A percentile compares a stretch with the other conserved stretches of the same genome.
These are phyloP conservation scores for Drosophila nebulosa DNA, from an alignment of 1,140 invertebrate species.

Conservation along the genomic window DNA sequence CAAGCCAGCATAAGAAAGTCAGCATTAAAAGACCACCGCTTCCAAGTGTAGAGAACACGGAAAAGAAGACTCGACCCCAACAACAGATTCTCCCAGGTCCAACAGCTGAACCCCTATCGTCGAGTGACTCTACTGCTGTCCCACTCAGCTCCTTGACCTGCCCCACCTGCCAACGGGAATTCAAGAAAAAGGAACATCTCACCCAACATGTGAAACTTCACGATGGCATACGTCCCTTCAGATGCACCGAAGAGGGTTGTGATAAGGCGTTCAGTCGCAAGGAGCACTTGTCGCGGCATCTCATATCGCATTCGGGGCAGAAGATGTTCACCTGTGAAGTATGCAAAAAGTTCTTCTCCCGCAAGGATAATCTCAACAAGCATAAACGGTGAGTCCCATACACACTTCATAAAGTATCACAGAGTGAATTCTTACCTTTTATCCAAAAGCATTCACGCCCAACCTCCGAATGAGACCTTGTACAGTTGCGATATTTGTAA, in stretches of 20 bases:
- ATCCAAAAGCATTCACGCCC: constrained; percentile 54
- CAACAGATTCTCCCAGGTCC: constrained; percentile 25
- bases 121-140: constrained; percentile 10
- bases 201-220: constrained; percentile 88
- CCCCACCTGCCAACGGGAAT: constrained; percentile 85
- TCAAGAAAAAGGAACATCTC: constrained; percentile 88
- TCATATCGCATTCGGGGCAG: constrained; percentile 88
- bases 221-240: constrained; percentile 85
- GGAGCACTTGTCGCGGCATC: constrained; percentile 87
- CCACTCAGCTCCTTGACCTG: constrained; percentile 38
- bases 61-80: background rate
- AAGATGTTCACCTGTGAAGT: constrained; percentile 89
- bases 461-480: constrained; percentile 84
- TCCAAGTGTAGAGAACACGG: background rate
- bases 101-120: background rate
- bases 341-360: constrained; percentile 89
- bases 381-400: constrained; percentile 83
- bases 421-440: background rate
- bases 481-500: constrained; percentile 88
- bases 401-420: background rate
- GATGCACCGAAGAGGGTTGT: constrained; percentile 84
- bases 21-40: constrained; percentile 8
- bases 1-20: constrained; percentile 33
- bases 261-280: constrained; percentile 88
- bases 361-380: constrained; percentile 89